phyloP scores from a whole-genome alignment of 2,113 vertebrate genomes.

The Bucco capensis region DNA sequence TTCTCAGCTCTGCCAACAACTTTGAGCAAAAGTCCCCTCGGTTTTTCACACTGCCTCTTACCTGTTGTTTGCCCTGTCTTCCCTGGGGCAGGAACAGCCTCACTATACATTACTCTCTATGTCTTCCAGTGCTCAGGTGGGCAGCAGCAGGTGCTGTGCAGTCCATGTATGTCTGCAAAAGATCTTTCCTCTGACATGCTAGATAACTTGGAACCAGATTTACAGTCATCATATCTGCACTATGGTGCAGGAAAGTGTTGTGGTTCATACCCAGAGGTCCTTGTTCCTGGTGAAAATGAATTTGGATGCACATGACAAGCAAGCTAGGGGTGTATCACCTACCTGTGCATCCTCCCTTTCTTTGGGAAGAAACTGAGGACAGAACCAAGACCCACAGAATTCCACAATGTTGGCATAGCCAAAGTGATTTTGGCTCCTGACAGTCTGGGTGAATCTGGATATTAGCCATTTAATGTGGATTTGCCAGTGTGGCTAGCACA shows the following conservation, averaged over 20 bases:
- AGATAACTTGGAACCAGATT: accelerated
- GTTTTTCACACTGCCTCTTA: background rate
- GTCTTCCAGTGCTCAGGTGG: background rate
- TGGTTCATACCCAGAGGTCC: background rate
- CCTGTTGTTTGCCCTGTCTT: background rate
- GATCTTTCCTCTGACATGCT: accelerated
- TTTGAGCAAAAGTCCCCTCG: background rate
- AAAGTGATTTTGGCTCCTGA: background rate
- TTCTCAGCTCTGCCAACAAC: background rate
- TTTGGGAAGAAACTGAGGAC: background rate
- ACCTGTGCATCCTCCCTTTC: background rate
- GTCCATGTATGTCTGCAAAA: background rate
- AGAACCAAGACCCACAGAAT: background rate
- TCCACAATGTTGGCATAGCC: background rate
- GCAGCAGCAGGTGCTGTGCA: background rate
- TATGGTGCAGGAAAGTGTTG: accelerated
- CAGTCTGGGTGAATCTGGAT: background rate
- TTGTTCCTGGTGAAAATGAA: background rate
- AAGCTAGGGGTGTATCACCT: background rate
- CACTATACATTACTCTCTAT: accelerated
- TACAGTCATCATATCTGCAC: accelerated
- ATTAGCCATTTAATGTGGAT: background rate
- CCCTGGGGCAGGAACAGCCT: background rate
- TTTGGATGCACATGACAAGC: background rate
- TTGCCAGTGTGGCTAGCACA: background rate